These are phyloP conservation scores for Seriola rivoliana DNA, from an alignment of 2,113 vertebrate species.

Conservation along the genomic window DNA sequence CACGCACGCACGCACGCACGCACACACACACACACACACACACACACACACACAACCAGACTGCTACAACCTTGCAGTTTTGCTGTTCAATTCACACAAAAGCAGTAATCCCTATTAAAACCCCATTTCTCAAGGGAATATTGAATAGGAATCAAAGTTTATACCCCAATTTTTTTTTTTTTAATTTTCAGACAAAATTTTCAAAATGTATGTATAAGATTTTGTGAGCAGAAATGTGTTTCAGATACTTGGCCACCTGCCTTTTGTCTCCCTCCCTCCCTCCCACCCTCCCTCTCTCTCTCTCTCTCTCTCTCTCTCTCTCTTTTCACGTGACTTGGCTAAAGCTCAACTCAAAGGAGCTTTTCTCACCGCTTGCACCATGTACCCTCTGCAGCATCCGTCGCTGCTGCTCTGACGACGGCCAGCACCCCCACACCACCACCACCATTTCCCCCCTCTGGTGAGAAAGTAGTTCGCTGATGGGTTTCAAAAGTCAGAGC, in stretches of 20 bases:
- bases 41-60: neutral
- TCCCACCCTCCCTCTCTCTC: slow-evolving; percentile 22
- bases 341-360: slow-evolving; percentile 69
- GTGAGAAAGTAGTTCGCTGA: slow-evolving; percentile 58
- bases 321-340: slow-evolving; percentile 71
- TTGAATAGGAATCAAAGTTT: neutral
- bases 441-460: neutral
- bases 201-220: neutral
- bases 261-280: slow-evolving; percentile 31
- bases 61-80: neutral
- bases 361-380: slow-evolving; percentile 64
- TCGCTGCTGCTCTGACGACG: slow-evolving; percentile 8
- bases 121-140: neutral
- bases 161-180: neutral
- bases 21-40: neutral
- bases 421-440: no score
- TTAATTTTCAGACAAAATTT: neutral
- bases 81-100: neutral
- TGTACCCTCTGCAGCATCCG: slow-evolving; percentile 31
- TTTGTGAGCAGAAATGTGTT: neutral
- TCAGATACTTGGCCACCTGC: slow-evolving; percentile 53
- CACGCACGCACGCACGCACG: neutral
- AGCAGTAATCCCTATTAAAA: neutral
- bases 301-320: slow-evolving; percentile 14
- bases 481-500: slow-evolving; percentile 62